phyloP scores from a whole-genome alignment of 2,113 vertebrate species.

The Theristicus caerulescens region DNA sequence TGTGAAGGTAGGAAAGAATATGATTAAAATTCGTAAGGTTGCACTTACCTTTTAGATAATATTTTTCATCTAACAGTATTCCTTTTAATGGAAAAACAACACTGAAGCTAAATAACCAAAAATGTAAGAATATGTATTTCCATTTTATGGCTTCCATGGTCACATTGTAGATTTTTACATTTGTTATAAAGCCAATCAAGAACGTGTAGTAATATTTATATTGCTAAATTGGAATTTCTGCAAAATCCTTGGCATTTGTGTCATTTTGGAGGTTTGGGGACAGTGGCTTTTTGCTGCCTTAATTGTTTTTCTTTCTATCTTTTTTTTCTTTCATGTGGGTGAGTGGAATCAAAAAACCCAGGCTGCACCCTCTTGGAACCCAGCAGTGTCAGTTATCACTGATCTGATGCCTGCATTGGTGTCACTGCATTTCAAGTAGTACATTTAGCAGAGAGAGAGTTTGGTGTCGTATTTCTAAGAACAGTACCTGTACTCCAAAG shows the following conservation, averaged over 20 bases:
- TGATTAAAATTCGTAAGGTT: background rate
- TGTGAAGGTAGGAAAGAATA: conserved; percentile 83
- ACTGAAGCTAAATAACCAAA: background rate
- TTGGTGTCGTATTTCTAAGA: background rate
- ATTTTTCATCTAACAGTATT: background rate
- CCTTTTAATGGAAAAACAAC: background rate
- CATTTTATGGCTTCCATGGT: background rate
- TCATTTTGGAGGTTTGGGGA: background rate
- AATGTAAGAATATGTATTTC: background rate
- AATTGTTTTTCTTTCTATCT: background rate
- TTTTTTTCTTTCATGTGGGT: background rate
- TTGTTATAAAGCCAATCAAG: background rate
- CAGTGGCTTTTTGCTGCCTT: background rate
- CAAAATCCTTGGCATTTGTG: background rate
- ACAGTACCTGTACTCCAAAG: background rate
- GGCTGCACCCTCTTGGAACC: background rate
- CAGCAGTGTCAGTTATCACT: background rate
- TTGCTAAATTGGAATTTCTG: background rate
- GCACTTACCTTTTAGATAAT: background rate
- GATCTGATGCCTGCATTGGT: background rate
- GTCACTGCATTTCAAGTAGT: background rate
- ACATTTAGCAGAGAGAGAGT: background rate
- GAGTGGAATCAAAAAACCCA: background rate
- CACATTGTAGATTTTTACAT: background rate
- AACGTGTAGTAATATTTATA: background rate